phyloP scores from a whole-genome alignment of 2,113 vertebrate genomes.

The Riparia riparia region DNA sequence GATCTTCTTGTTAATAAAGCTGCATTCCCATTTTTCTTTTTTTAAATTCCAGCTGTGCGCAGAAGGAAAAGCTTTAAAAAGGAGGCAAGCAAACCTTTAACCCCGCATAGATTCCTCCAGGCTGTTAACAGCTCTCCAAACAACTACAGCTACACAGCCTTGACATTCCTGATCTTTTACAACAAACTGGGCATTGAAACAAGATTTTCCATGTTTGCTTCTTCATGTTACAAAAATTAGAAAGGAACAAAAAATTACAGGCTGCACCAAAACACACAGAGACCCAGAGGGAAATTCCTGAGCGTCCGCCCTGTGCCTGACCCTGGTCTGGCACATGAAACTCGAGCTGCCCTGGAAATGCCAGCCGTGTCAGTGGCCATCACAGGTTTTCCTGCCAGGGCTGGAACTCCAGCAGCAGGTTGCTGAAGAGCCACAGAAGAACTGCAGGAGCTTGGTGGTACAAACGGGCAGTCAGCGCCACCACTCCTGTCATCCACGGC shows the following conservation, averaged over 20 bases:
- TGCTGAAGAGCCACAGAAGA: not conserved
- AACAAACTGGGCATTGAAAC: constrained; percentile 23
- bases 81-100: not conserved
- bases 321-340: not conserved
- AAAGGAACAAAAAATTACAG: constrained; percentile 25
- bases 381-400: not conserved
- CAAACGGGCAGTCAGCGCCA: not conserved
- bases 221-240: not conserved
- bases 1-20: not conserved
- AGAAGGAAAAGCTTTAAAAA: not conserved
- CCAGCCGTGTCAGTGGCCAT: not conserved
- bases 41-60: not conserved
- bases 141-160: not conserved
- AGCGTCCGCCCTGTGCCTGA: not conserved
- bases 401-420: not conserved
- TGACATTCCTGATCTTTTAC: constrained; percentile 35
- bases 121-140: not conserved
- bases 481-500: accelerated
- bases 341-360: not conserved
- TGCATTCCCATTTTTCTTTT: not conserved
- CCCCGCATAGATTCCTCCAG: not conserved
- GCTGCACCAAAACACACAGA: not conserved
- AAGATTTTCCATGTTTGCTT: constrained; percentile 33
- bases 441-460: not conserved
- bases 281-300: constrained; percentile 10